phyloP scores from a whole-genome alignment of 2,797 vertebrate genomes.

The Leptodactylus fallax region DNA sequence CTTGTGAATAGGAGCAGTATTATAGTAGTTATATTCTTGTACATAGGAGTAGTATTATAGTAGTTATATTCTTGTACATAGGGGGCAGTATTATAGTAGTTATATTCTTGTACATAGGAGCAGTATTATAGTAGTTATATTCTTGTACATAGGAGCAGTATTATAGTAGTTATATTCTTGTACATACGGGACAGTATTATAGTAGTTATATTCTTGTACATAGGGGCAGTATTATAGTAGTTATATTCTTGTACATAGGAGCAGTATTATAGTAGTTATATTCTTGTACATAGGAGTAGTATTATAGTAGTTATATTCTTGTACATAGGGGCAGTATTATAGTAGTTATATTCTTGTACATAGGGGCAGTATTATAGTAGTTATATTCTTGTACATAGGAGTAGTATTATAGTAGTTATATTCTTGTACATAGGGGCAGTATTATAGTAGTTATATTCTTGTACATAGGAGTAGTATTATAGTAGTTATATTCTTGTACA shows the following conservation, averaged over 20 bases:
- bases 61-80: not conserved
- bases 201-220: not conserved
- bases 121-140: not conserved
- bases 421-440: too few species aligned
- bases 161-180: not conserved
- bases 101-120: not conserved
- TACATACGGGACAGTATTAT: not conserved
- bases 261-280: not conserved
- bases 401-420: not conserved
- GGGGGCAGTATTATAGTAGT: slow-evolving; percentile 1
- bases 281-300: too few species aligned
- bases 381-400: not conserved
- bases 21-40: not conserved
- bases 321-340: not conserved
- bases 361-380: not conserved
- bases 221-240: not conserved
- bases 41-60: not conserved
- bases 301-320: slow-evolving; percentile 2
- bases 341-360: not conserved
- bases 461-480: too few species aligned
- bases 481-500: too few species aligned
- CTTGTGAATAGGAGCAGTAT: too few species aligned
- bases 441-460: too few species aligned
- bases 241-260: too few species aligned
- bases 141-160: not conserved